phyloP scores from a whole-genome alignment of 2,113 vertebrate species.

The Forbesichthys agassizii region DNA sequence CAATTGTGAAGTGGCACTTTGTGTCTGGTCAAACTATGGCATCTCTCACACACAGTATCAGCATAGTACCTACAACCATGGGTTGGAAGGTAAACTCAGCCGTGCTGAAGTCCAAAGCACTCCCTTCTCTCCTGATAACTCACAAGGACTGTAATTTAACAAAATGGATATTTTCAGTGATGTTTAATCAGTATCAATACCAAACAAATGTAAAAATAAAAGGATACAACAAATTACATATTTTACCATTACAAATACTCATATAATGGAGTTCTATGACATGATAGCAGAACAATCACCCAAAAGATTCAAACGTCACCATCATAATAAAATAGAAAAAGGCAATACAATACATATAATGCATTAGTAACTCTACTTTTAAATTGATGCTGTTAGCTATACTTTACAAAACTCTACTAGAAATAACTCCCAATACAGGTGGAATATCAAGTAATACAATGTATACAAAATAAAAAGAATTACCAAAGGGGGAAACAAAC shows the following conservation, averaged over 20 bases:
- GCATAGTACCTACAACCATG: too few relatives aligned
- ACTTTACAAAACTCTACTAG: slow-evolving; percentile 78
- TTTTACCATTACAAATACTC: slow-evolving; percentile 69
- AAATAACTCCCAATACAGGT: slow-evolving; percentile 73
- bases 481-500: slow-evolving; percentile 4
- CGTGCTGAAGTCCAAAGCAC: too few relatives aligned
- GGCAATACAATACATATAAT: slow-evolving; percentile 71
- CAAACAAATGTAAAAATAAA: slow-evolving; percentile 73
- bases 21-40: too few relatives aligned
- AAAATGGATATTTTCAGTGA: slow-evolving; percentile 68
- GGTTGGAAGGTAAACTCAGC: too few relatives aligned
- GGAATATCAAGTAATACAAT: slow-evolving; percentile 58
- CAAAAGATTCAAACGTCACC: slow-evolving; percentile 67
- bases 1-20: background rate
- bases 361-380: slow-evolving; percentile 69
- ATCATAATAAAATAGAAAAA: slow-evolving; percentile 74
- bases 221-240: slow-evolving; percentile 72
- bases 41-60: too few relatives aligned
- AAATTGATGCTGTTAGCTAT: slow-evolving; percentile 52
- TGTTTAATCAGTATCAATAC: slow-evolving; percentile 66
- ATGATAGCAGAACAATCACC: slow-evolving; percentile 52
- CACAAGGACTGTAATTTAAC: slow-evolving; percentile 9
- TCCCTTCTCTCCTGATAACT: too few relatives aligned
- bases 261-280: slow-evolving; percentile 63
- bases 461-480: slow-evolving; percentile 62